Base-by-base conservation (phyloP, 2,888 invertebrate species). In the Acrocera orbiculus region DNA sequence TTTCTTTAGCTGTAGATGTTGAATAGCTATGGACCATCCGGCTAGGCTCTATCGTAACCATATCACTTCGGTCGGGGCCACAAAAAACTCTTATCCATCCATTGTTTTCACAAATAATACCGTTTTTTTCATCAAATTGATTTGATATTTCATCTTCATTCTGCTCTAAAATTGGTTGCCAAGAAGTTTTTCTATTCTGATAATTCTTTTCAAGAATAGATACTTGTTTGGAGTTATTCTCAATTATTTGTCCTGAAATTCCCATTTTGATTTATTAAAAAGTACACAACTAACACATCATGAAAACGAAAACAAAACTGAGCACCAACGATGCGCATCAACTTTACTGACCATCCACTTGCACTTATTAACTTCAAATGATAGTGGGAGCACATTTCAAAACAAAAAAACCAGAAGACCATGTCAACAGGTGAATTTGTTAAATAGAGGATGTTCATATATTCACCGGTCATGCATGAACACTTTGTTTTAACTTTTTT, bases 21-120 rank as follows among this genome's bases (percentile, higher is more conserved):
- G 29, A 28, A 32, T 36, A 27, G 30, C 43, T 40, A 31, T 43
- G 40, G 4, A 45, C 40, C 43, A 45, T 43, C 11, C 45, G 42
- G 28, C 43, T 44, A 5, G 44, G 43, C 29, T 45, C 45, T 13
- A 43, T 42, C n/a, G 37, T 38, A 5, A 34, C 38, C 2, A 42
- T 17, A 16, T 44, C 44, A 30, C 40, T 42, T 0, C 44, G 36
- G 40, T 44, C 42, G 14, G 44, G 43, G 15, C 45, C 45, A 34
- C 44, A 43, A 35, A 41, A 44, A 23, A 44, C 32, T 5, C 45
- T 34, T 15, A 46, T 39, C 44, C 44, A 46, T 15, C 45, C 45
- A 32, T 34, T 41, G 8, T 16, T 22, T 15, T 7, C 19, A 11
- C 14, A 16, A 13, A 9, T 27, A 3, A 11, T 13, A 22, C 26